A percentile compares a stretch with the other conserved stretches of the same genome.
phyloP scores from a whole-genome alignment of 2,888 invertebrate genomes.

The Ganaspis brasiliensis region DNA sequence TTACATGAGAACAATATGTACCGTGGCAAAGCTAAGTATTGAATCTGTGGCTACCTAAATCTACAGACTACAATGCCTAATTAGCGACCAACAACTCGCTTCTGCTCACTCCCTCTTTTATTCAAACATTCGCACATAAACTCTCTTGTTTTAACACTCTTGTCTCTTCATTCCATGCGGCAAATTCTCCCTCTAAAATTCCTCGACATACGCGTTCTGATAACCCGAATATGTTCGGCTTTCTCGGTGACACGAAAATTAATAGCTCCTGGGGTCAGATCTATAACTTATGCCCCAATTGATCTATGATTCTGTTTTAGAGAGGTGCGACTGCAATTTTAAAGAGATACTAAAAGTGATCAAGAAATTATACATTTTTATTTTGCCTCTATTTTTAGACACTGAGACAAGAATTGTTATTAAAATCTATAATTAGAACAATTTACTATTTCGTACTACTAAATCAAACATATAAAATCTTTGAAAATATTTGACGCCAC shows the following conservation, averaged over 20 bases:
- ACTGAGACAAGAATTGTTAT: neutral
- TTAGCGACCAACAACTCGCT: conserved; percentile 61
- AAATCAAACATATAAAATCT: too few species aligned
- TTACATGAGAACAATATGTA: conserved; percentile 55
- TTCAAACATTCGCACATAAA: neutral
- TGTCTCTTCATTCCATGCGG: neutral
- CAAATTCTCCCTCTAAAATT: conserved; percentile 4
- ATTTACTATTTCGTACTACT: too few species aligned
- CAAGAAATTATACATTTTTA: neutral
- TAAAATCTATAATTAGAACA: too few species aligned
- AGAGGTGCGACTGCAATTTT: conserved; percentile 6
- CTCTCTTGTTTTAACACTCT: neutral
- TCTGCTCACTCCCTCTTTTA: neutral
- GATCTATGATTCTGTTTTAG: neutral
- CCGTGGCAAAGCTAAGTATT: conserved; percentile 57
- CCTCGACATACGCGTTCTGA: conserved; percentile 9
- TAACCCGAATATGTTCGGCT: conserved; percentile 41
- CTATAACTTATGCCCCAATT: conserved; percentile 26
- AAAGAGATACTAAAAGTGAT: neutral
- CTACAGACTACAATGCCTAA: conserved; percentile 64
- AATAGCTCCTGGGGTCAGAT: conserved; percentile 26
- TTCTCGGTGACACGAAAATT: conserved; percentile 37
- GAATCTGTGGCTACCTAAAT: conserved; percentile 60
- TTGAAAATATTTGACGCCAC: too few species aligned
- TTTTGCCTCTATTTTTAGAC: neutral